Base-by-base conservation (phyloP, 2,113 vertebrate genomes). In the Physeter macrocephalus region DNA sequence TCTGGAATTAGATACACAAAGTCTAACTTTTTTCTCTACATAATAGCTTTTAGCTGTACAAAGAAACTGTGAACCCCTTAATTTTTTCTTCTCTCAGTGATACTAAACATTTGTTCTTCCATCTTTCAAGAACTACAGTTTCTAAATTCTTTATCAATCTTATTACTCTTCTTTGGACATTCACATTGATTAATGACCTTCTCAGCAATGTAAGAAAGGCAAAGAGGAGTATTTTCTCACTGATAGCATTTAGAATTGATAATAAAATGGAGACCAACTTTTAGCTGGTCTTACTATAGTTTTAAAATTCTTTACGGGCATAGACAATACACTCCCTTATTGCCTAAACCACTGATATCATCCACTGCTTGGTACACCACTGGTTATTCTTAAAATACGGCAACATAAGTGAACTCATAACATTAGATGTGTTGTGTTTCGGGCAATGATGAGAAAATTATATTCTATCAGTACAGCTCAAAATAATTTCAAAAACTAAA, bases 401-500 rank as follows among this genome's bases (percentile, higher is more conserved):
- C 36, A 74, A 43, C 52, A 39, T 29, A 43, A 89, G n/a, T 36
- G 36, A 77, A 77, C 36, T 57, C 13, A 61, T 69, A 34, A 67
- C 20, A 66, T 57, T 41, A 57, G n/a, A 72, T 75, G 31, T 61
- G 83, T 20, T n/a, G 49, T 86, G n/a, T 89, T 81, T 66, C 11
- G 20, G 43, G 14, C 11, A 83, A 15, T 75, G 67, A 62, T 74
- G 21, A 64, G 25, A 80, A 88, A 27, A 54, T 66, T n/a, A 83
- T 31, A 83, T 13, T 34, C 46, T 59, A 46, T 67, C 62, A 46
- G 7, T 29, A 18, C 1, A 23, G 6, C 27, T 88, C 41, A 71
- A 69, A 80, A 82, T 64, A 29, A 74, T 15, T 66, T 94, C n/a
- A 90, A 94, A 94, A 75, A n/a, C 36, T 64, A n/a, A 90, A 94